phyloP scores from a whole-genome alignment of 2,113 vertebrate genomes.

The Thunnus maccoyii region DNA sequence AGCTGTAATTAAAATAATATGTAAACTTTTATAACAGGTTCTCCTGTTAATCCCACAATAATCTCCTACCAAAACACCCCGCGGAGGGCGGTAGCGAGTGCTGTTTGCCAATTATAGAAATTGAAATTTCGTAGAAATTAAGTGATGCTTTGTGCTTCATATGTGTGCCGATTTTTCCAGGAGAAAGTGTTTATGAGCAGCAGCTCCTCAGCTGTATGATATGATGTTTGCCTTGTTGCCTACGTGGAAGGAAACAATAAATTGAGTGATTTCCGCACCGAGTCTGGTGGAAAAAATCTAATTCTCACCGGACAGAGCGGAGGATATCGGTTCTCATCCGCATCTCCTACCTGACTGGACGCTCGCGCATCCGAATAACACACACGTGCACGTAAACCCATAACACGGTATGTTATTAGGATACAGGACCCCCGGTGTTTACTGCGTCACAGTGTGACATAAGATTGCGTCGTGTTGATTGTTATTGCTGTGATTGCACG shows the following conservation, averaged over 20 bases:
- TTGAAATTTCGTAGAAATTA: not conserved
- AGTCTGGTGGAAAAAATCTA: not conserved
- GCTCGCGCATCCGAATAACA: not conserved
- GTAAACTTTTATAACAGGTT: slow-evolving; percentile 4
- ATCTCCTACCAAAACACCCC: not conserved
- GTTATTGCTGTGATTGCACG: slow-evolving; percentile 37
- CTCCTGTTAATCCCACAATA: slow-evolving; percentile 28
- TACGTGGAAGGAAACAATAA: not conserved
- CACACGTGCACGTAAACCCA: slow-evolving; percentile 12
- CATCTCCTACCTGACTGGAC: not conserved
- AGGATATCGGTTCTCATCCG: slow-evolving; percentile 31
- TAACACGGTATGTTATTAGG: not conserved
- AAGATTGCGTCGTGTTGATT: slow-evolving; percentile 29
- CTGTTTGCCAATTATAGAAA: not conserved
- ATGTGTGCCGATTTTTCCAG: not conserved
- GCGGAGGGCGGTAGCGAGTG: slow-evolving; percentile 13
- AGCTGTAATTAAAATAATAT: not conserved
- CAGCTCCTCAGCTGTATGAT: accelerated
- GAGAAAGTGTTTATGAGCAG: accelerated
- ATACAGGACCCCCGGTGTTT: slow-evolving; percentile 5
- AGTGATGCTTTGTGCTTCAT: not conserved
- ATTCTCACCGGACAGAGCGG: not conserved
- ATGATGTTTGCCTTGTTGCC: accelerated
- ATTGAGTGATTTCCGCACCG: not conserved
- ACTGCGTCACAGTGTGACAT: slow-evolving; percentile 51